phyloP scores from a whole-genome alignment of 2,888 invertebrate genomes.

The Eurytoma californica region DNA sequence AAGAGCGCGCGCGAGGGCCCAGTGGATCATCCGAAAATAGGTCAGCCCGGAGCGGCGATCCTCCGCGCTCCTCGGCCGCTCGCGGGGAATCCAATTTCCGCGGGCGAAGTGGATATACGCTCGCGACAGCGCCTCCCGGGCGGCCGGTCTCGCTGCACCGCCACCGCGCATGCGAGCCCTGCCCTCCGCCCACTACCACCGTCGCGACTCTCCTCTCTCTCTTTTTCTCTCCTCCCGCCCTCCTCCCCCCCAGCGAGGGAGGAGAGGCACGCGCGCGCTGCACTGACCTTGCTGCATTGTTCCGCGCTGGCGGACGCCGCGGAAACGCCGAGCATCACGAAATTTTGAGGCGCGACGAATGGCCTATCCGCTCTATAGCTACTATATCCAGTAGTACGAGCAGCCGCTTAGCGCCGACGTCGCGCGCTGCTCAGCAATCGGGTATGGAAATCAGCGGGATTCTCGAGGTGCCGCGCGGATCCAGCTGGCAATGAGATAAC shows the following conservation, averaged over 20 bases:
- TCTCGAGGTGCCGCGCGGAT: no score
- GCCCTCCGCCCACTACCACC: no score
- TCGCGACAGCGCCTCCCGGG: background rate
- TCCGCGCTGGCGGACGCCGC: conserved; percentile 20
- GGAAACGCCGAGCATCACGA: conserved; percentile 7
- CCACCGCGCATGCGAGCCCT: background rate
- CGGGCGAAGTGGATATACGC: background rate
- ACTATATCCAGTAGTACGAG: no score
- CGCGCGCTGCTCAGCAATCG: background rate
- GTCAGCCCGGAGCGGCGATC: background rate
- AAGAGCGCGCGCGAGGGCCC: background rate
- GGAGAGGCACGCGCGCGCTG: background rate
- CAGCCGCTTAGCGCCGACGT: background rate
- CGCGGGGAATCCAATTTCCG: background rate
- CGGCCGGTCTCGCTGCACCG: background rate
- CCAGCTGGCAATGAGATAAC: background rate
- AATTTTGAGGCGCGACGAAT: background rate
- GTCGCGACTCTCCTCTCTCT: no score
- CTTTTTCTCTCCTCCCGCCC: no score
- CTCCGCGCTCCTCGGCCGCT: background rate
- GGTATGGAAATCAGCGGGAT: no score
- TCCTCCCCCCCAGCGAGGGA: background rate
- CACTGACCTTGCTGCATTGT: conserved; percentile 45
- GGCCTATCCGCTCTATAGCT: background rate
- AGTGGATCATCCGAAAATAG: conserved; percentile 34